These are phyloP conservation scores for Onychomys torridus DNA, from an alignment of 2,797 vertebrate genomes.

Conservation along the genomic window DNA sequence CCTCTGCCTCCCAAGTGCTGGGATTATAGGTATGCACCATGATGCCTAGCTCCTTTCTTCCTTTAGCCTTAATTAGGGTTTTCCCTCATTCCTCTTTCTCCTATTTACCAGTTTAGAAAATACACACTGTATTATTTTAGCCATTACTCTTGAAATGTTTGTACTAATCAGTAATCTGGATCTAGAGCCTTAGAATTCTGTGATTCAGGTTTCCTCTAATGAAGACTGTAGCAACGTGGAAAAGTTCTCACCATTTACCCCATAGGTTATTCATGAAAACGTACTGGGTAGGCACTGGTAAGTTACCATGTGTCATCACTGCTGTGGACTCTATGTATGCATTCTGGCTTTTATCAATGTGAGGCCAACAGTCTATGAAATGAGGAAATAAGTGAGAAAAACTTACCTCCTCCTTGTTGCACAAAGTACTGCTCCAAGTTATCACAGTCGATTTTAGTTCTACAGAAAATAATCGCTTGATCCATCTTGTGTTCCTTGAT, in stretches of 20 bases:
- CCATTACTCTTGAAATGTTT: conserved; percentile 6
- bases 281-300: not conserved
- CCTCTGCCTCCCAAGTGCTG: not conserved
- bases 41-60: not conserved
- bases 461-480: conserved; percentile 98
- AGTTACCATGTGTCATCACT: rapidly evolving
- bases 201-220: not conserved
- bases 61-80: not conserved
- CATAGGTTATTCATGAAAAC: not conserved
- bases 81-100: not conserved
- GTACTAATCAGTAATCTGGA: not conserved
- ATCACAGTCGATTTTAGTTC: conserved; percentile 99
- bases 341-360: not conserved
- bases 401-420: conserved; percentile 96
- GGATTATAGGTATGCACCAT: not conserved
- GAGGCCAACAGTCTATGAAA: not conserved
- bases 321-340: not conserved
- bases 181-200: not conserved
- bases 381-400: conserved; percentile 31
- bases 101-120: conserved; percentile 14
- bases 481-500: conserved; percentile 99
- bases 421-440: conserved; percentile 98
- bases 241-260: not conserved
- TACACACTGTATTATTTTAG: conserved; percentile 6
- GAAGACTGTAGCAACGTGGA: not conserved